These are phyloP conservation scores for Caenorhabditis angaria DNA, from an alignment of 2,888 invertebrate species.

Conservation along the genomic window DNA sequence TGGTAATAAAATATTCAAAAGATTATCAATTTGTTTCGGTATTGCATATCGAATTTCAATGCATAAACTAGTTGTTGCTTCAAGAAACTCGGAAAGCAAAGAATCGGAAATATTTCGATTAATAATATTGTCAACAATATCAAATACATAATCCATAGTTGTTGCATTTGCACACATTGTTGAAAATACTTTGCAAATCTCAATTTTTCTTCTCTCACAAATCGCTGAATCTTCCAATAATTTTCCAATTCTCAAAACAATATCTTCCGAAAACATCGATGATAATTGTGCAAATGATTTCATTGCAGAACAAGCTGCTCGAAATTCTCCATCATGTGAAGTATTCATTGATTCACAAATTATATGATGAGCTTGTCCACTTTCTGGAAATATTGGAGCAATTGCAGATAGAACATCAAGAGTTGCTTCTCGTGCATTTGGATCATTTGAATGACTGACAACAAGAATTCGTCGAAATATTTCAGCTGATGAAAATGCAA, in stretches of 20 bases:
- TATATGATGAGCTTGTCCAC: slow-evolving; percentile 46
- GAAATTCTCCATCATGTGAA: slow-evolving; percentile 92
- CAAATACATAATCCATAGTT: slow-evolving; percentile 33
- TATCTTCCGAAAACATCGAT: slow-evolving; percentile 76
- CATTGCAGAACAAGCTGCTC: slow-evolving; percentile 93
- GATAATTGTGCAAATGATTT: slow-evolving; percentile 93
- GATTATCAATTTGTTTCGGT: slow-evolving; percentile 38
- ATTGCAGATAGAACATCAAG: slow-evolving; percentile 73
- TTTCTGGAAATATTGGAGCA: slow-evolving; percentile 18
- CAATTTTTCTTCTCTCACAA: slow-evolving; percentile 21
- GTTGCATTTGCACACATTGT: slow-evolving; percentile 34
- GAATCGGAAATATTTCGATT: slow-evolving; percentile 21
- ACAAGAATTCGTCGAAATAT: slow-evolving; percentile 79
- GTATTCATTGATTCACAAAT: slow-evolving; percentile 78
- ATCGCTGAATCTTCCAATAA: slow-evolving; percentile 29
- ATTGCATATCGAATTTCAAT: slow-evolving; percentile 43
- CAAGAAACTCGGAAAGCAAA: slow-evolving; percentile 33
- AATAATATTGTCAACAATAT: slow-evolving; percentile 26
- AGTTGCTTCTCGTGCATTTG: slow-evolving; percentile 88
- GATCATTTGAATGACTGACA: slow-evolving; percentile 95
- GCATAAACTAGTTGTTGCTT: slow-evolving; percentile 45
- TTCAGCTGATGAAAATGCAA: slow-evolving; percentile 82
- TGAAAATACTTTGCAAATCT: slow-evolving; percentile 15
- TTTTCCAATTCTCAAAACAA: slow-evolving; percentile 29
- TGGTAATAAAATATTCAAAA: slow-evolving; percentile 12